phyloP scores from a whole-genome alignment of 2,113 vertebrate genomes.

The Capreolus pygargus region DNA sequence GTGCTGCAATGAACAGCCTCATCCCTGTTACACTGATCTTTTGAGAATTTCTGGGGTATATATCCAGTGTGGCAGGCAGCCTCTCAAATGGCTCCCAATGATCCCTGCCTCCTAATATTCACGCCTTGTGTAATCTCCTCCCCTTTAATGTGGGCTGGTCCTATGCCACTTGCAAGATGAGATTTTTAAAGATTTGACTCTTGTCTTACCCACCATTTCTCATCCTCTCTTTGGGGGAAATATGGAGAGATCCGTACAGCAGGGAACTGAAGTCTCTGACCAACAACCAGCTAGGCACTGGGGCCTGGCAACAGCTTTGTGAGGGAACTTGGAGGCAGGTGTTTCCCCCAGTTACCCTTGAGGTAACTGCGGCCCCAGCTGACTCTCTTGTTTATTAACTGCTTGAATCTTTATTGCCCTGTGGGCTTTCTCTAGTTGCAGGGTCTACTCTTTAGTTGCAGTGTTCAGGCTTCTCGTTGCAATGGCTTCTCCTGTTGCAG shows the following conservation, averaged over 20 bases:
- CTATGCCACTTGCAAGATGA: not conserved
- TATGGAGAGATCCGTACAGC: not conserved
- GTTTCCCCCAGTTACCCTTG: not conserved
- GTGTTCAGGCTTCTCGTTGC: not conserved
- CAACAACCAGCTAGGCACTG: not conserved
- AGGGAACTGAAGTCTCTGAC: not conserved
- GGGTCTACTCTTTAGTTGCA: not conserved
- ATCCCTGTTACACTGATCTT: not conserved
- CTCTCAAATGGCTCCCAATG: not conserved
- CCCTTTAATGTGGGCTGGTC: not conserved
- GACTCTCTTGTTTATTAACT: not conserved
- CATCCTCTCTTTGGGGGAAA: not conserved
- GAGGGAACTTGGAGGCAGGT: not conserved
- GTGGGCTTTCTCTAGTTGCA: not conserved
- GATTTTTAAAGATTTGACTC: not conserved
- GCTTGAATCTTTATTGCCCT: not conserved
- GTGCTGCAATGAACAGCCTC: not conserved
- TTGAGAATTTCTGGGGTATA: not conserved
- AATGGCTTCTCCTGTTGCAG: not conserved
- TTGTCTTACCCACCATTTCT: not conserved
- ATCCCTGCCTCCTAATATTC: not conserved
- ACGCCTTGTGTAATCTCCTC: not conserved
- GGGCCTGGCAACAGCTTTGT: not conserved
- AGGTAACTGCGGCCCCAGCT: not conserved
- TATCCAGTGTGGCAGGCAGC: not conserved